Base-by-base conservation (phyloP, 2,113 vertebrate species). In the Malurus cyaneus region DNA sequence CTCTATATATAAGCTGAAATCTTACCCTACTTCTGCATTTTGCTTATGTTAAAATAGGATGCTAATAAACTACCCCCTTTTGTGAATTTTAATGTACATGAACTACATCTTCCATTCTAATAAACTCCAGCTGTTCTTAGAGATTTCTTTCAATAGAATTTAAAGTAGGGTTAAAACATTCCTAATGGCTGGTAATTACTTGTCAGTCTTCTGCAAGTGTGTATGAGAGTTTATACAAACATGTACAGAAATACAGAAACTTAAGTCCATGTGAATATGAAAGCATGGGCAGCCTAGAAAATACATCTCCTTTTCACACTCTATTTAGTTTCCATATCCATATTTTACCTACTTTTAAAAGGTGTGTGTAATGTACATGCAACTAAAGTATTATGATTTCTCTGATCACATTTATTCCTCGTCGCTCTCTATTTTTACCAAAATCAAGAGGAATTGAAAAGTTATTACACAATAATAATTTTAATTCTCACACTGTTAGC, bases 251-350 rank as follows among this genome's bases (percentile, higher is more conserved):
- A 83, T 9, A 77, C 19, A 76, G 0, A 57, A 36, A 60, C 34
- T 80, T 14, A 12, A 2, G 5, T 5, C 0, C 1, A 12, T 10
- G 18, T 5, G 24, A 56, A 46, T 18, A 21, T 1, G 4, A 31
- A 67, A 47, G 29, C 52, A 72, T 0, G 11, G 53, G 28, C 41
- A 87, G 47, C 61, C 24, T 3, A 56, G 80, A 47, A 18, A 79
- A 3, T 12, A 26, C 26, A 31, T 60, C n/a, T 67, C 47, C 69
- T 62, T 84, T 64, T 24, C 73, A 47, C 10, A 16, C 9, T 28
- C 8, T 9, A 56, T 70, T 84, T 3, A 9, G n/a, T 32, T 86
- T 49, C n/a, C 34, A 59, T 3, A 10, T 19, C 2, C 5, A 71
- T 25, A 26, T 53, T 74, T 53, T 46, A 69, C 44, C 53, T 69